Base-by-base conservation (phyloP, 2,888 invertebrate genomes). In the Hybos culiciformis region DNA sequence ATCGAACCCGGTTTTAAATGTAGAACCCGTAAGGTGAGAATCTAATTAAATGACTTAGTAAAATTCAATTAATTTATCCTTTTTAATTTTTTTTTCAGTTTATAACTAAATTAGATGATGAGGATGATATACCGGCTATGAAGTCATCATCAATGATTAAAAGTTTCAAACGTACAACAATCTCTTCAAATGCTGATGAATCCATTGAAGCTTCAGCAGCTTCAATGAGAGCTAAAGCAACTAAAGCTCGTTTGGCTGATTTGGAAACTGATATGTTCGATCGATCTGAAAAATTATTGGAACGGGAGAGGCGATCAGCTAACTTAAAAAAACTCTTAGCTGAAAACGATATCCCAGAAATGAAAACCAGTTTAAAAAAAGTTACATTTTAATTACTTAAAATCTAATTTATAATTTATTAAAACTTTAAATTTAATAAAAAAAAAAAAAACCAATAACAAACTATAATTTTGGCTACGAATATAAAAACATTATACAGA, bases 191-290 rank as follows among this genome's bases (percentile, higher is more conserved):
- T 31, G 45, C 51, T 8, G 72, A 71, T 37, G 58, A 61, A 15
- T 69, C 39, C 14, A 5, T 15, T 21, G 7, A n/a, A 2, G 23
- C 33, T 24, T 71, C 68, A 47, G 75, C 75, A 0, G 82, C 83
- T 1, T 71, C 72, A 17, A 68, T 71, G 37, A 63, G 84, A 39
- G 83, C 82, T 1, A 75, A 73, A 52, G 74, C 72, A 21, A 71
- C 78, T 3, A 72, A 78, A 49, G 80, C 80, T 9, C 73, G 83
- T 38, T 66, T 84, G 15, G 72, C 71, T 29, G 83, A 83, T 54
- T 67, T 85, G 34, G 83, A 84, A 56, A 76, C 76, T 39, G 84
- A 85, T 62, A 82, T 83, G 78, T 73, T 77, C 33, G 79, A 78
- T 51, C 64, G 83, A 46, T 75, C 70, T 15, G 80, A 82, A 55